Evolutionary conservation across 2,888 invertebrate genomes (phyloP).

Genomic region (Protonemura montana): DNA sequence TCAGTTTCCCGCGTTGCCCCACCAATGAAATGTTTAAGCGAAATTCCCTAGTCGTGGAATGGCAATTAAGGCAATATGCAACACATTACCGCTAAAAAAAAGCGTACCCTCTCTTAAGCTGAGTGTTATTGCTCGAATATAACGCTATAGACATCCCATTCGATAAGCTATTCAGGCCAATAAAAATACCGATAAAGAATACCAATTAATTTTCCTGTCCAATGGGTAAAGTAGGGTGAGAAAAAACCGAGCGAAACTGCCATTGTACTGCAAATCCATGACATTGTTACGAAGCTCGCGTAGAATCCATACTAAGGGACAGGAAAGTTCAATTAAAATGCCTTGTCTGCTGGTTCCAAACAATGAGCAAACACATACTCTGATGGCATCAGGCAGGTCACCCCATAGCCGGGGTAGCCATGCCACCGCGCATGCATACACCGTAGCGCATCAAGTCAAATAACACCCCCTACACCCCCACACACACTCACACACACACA

Average conservation of each 20-base stretch:
- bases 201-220: conserved; percentile 47
- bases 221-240: conserved; percentile 32
- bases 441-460: conserved; percentile 17
- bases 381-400: not conserved
- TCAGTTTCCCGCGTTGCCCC: too few relatives aligned
- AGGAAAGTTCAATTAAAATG: conserved; percentile 47
- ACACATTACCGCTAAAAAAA: not conserved
- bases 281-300: not conserved
- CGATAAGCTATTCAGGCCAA: conserved; percentile 32
- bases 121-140: conserved; percentile 7
- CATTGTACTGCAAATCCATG: conserved; percentile 45
- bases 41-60: not conserved
- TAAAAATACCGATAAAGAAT: conserved; percentile 47
- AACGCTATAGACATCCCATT: not conserved
- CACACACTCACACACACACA: too few relatives aligned
- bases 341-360: conserved; percentile 45
- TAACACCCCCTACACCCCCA: not conserved
- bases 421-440: not conserved
- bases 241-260: conserved; percentile 20
- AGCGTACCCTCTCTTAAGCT: not conserved
- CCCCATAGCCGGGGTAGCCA: not conserved
- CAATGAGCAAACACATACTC: conserved; percentile 32
- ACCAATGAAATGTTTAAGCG: not conserved
- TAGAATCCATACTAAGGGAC: conserved; percentile 39
- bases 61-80: not conserved